Percentiles rank a stretch among this genome's conserved stretches.
These are phyloP conservation scores for Ataeniobius toweri DNA, from an alignment of 2,797 vertebrate genomes.

Conservation along the genomic window DNA sequence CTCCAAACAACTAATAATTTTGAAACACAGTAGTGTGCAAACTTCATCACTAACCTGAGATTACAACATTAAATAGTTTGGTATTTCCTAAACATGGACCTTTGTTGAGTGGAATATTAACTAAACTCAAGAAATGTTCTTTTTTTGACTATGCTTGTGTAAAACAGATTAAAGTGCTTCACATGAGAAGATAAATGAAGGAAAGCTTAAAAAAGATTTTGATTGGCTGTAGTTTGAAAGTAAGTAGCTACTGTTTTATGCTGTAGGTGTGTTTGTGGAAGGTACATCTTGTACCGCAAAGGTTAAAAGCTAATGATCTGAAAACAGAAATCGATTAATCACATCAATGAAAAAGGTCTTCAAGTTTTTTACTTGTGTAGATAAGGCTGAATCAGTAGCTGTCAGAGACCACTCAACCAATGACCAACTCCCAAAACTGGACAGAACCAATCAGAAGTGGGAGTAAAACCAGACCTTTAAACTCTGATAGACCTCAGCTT, in stretches of 20 bases:
- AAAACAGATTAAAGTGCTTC: no score
- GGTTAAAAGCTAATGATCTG: neutral
- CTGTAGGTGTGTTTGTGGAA: neutral
- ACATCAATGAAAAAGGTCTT: neutral
- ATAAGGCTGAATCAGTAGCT: neutral
- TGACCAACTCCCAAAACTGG: constrained; percentile 1
- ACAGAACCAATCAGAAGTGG: constrained; percentile 35
- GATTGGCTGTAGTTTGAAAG: neutral
- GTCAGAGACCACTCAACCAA: constrained; percentile 31
- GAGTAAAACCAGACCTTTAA: constrained; percentile 30
- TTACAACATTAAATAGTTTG: neutral
- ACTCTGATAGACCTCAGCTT: constrained; percentile 60
- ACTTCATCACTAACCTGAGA: neutral
- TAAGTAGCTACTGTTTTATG: neutral
- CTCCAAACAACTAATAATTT: neutral
- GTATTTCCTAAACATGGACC: neutral
- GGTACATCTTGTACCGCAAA: neutral
- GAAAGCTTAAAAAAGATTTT: neutral
- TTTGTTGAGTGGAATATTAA: no score
- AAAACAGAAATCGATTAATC: neutral
- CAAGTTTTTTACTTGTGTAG: neutral
- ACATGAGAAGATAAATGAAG: neutral
- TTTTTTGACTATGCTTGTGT: neutral
- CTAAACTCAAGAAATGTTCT: neutral
- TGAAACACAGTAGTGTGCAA: neutral